Percentiles rank a stretch among this genome's conserved stretches.
phyloP scores from a whole-genome alignment of 1,140 invertebrate genomes.

The Vollenhovia emeryi region DNA sequence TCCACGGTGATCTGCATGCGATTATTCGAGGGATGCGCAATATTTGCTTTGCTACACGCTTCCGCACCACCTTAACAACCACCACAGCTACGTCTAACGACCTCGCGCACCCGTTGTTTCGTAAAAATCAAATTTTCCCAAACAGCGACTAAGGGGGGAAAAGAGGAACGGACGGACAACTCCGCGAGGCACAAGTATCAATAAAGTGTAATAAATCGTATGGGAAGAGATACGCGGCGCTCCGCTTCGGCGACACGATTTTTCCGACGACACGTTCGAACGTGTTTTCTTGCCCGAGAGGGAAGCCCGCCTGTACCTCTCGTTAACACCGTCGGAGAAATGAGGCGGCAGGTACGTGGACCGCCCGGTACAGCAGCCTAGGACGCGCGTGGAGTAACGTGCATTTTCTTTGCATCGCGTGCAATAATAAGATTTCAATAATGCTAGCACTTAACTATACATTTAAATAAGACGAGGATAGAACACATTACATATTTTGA shows the following conservation, averaged over 20 bases:
- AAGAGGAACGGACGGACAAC: constrained; percentile 2
- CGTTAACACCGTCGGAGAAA: constrained; percentile 9
- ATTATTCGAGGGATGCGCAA: constrained; percentile 54
- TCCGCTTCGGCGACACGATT: not conserved
- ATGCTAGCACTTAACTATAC: constrained; percentile 44
- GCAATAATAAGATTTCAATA: constrained; percentile 48
- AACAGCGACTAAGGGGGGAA: constrained; percentile 51
- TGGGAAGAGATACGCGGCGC: not conserved
- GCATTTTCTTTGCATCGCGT: constrained; percentile 20
- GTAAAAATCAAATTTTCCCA: constrained; percentile 67
- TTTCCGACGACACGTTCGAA: not conserved
- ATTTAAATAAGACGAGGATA: constrained; percentile 28
- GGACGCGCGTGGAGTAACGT: not conserved
- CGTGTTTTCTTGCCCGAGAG: not conserved
- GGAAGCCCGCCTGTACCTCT: not conserved
- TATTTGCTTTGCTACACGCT: constrained; percentile 62
- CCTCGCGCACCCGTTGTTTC: constrained; percentile 15
- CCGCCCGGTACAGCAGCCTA: constrained; percentile 12
- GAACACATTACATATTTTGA: constrained; percentile 50
- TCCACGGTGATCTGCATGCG: constrained; percentile 47
- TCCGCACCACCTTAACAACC: constrained; percentile 68
- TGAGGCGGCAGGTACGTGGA: not conserved
- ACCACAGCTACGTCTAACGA: constrained; percentile 53
- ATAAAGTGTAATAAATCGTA: constrained; percentile 30
- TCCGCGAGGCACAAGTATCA: constrained; percentile 32